Conservation (phyloP, 1,140 invertebrate species). For the Trichomalopsis sarcophagae region DNA sequence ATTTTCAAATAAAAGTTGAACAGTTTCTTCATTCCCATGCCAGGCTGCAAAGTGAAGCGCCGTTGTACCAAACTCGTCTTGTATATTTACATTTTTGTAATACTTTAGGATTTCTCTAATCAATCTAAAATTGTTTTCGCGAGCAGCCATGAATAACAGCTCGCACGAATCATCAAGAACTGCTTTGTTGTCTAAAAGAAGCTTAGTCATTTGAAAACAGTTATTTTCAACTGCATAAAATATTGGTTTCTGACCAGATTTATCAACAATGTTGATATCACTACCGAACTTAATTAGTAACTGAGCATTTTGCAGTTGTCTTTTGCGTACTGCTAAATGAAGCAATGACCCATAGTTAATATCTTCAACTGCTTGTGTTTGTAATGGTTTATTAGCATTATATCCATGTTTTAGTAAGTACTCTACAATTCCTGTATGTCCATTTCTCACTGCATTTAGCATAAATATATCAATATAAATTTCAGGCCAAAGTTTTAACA, state of each 20-base stretch:
- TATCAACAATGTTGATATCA: background rate
- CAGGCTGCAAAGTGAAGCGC: slow-evolving; percentile 31
- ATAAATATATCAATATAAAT: background rate
- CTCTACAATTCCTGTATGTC: background rate
- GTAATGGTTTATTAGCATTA: background rate
- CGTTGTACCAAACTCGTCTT: slow-evolving; percentile 30
- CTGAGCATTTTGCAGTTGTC: background rate
- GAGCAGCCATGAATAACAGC: background rate
- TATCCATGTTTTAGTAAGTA: slow-evolving; percentile 4
- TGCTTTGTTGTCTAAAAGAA: slow-evolving; percentile 6
- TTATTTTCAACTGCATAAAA: background rate
- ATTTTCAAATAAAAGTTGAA: slow-evolving; percentile 18
- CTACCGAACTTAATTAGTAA: background rate
- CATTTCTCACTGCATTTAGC: background rate
- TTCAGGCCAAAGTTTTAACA: background rate
- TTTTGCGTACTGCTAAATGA: slow-evolving; percentile 6
- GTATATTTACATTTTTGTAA: slow-evolving; percentile 15
- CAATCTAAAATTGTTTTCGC: background rate
- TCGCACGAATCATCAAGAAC: background rate
- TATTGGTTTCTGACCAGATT: background rate
- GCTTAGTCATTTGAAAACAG: background rate
- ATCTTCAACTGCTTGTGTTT: background rate
- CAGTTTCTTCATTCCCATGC: slow-evolving; percentile 29
- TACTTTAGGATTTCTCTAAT: slow-evolving; percentile 6
- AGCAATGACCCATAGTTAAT: background rate